phyloP scores from a whole-genome alignment of 2,888 invertebrate genomes.

The Nephrotoma appendiculata region DNA sequence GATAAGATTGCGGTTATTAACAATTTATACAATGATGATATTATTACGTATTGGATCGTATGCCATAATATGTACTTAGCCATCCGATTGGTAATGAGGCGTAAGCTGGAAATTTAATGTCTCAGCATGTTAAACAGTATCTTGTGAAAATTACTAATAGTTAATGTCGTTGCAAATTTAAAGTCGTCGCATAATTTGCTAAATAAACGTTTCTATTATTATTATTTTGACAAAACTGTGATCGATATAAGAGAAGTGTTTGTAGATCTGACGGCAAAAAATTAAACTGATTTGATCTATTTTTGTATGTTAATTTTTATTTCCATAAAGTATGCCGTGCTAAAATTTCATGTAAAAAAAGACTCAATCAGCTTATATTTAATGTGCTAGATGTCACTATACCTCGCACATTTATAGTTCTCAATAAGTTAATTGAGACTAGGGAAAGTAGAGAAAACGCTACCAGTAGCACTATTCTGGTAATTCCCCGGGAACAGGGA shows the following conservation, averaged over 20 bases:
- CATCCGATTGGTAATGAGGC: conserved; percentile 28
- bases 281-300: too few species aligned
- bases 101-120: conserved; percentile 22
- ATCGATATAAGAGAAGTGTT: conserved; percentile 22
- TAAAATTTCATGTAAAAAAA: too few species aligned
- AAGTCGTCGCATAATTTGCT: conserved; percentile 22
- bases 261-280: too few species aligned
- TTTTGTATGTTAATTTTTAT: too few species aligned
- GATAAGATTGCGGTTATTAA: conserved; percentile 41
- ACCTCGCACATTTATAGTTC: too few species aligned
- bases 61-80: conserved; percentile 27
- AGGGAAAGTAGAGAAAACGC: too few species aligned
- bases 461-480: too few species aligned
- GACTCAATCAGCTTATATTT: too few species aligned
- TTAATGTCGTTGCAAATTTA: conserved; percentile 20
- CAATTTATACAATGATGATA: conserved; percentile 21
- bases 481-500: too few species aligned
- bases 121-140: conserved; percentile 19
- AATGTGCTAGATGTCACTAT: too few species aligned
- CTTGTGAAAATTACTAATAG: conserved; percentile 23
- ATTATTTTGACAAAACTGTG: conserved; percentile 26
- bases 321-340: too few species aligned
- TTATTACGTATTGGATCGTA: conserved; percentile 23
- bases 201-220: conserved; percentile 32
- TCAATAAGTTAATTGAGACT: too few species aligned